These are phyloP conservation scores for Scopus umbretta DNA, from an alignment of 2,113 vertebrate genomes.

Conservation along the genomic window DNA sequence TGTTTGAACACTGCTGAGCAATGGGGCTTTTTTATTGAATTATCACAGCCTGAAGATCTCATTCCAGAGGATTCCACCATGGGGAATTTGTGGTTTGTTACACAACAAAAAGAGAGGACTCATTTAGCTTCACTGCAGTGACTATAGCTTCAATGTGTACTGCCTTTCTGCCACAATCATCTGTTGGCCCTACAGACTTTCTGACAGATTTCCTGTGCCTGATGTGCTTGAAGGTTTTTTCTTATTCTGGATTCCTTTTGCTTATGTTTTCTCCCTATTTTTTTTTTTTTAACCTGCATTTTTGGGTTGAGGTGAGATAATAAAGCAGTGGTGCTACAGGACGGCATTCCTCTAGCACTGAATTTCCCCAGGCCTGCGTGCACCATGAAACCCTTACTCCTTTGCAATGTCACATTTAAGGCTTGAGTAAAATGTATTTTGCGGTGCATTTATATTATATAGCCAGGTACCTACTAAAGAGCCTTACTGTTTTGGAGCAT, in stretches of 20 bases:
- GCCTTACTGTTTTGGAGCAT: background rate
- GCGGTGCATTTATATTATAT: background rate
- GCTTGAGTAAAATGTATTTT: background rate
- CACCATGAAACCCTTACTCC: background rate
- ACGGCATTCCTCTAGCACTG: rapidly evolving
- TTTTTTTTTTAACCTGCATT: background rate
- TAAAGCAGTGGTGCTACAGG: background rate
- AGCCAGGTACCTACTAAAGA: background rate
- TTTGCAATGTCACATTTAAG: background rate
- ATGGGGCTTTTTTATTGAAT: background rate
- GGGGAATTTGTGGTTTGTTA: background rate
- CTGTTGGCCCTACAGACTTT: background rate
- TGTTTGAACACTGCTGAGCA: background rate
- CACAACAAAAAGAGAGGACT: background rate
- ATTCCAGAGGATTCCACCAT: background rate
- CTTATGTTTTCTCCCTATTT: background rate
- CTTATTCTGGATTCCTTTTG: background rate
- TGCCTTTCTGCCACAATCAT: background rate
- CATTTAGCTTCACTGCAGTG: background rate
- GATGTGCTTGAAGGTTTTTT: background rate
- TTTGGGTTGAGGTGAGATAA: background rate
- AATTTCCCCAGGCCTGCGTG: background rate
- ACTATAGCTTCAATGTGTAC: background rate
- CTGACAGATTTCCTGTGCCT: background rate
- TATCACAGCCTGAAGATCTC: background rate